These are phyloP conservation scores for Drosophila algonquin DNA, from an alignment of 2,888 invertebrate species.

Conservation along the genomic window DNA sequence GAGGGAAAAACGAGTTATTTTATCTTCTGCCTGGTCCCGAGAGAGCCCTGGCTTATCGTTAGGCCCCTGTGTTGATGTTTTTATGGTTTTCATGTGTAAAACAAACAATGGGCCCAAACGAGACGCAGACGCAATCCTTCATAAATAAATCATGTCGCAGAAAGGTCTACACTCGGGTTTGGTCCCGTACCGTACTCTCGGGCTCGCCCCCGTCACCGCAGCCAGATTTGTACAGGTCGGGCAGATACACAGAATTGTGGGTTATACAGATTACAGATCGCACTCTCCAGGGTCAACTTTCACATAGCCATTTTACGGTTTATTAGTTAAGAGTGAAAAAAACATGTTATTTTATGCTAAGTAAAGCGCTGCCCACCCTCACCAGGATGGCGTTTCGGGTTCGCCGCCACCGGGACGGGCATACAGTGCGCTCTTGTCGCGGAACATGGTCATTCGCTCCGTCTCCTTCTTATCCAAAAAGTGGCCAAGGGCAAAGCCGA, in stretches of 20 bases:
- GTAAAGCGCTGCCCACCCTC: constrained; percentile 36
- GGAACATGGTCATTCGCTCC: constrained; percentile 88
- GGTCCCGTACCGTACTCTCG: neutral
- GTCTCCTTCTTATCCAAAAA: constrained; percentile 89
- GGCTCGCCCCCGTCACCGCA: constrained; percentile 29
- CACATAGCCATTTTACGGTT: constrained; percentile 41
- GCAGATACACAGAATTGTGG: constrained; percentile 30
- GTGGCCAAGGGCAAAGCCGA: constrained; percentile 87
- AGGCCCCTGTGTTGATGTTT: constrained; percentile 63
- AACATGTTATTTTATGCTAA: constrained; percentile 20
- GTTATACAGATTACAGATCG: constrained; percentile 6
- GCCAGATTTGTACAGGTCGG: neutral
- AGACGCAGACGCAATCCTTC: constrained; percentile 60
- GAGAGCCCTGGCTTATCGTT: constrained; percentile 49
- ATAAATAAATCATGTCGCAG: constrained; percentile 62
- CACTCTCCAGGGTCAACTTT: constrained; percentile 4
- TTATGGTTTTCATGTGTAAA: constrained; percentile 59
- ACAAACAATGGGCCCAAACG: constrained; percentile 60
- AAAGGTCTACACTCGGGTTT: neutral
- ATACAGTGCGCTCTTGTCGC: constrained; percentile 92
- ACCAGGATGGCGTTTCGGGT: constrained; percentile 89
- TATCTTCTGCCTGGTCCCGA: constrained; percentile 1
- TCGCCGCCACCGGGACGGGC: constrained; percentile 88
- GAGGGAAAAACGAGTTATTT: constrained; percentile 64
- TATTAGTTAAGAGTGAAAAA: constrained; percentile 40